A percentile compares a stretch with the other conserved stretches of the same genome.
Evolutionary conservation across 2,888 invertebrate species (phyloP).

Genomic region (Trachelus stipa): DNA sequence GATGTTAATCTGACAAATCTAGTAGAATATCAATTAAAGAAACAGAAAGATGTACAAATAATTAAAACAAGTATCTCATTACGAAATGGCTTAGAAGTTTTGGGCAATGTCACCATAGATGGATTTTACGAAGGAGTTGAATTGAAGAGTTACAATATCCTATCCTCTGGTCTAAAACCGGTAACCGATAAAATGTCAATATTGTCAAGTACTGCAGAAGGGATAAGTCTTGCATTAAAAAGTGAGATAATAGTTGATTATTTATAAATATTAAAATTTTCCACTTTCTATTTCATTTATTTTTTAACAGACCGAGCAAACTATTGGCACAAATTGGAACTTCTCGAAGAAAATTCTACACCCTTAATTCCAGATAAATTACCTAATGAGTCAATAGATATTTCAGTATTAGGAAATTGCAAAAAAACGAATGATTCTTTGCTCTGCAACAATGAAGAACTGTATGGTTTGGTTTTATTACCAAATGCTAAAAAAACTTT

Average conservation of each 20-base stretch:
- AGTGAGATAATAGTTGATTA: constrained; percentile 34
- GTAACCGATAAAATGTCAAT: constrained; percentile 14
- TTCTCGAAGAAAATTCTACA: constrained; percentile 29
- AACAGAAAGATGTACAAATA: constrained; percentile 32
- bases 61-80: constrained; percentile 41
- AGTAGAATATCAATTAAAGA: constrained; percentile 40
- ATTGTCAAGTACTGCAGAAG: constrained; percentile 26
- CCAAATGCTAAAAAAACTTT: neutral
- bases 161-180: constrained; percentile 1
- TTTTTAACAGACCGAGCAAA: constrained; percentile 37
- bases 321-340: constrained; percentile 41
- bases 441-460: neutral
- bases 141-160: constrained; percentile 26
- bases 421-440: neutral
- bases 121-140: constrained; percentile 34
- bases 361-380: neutral
- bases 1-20: constrained; percentile 42
- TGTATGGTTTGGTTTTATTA: neutral
- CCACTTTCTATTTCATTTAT: neutral
- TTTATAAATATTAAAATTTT: neutral
- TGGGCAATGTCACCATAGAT: constrained; percentile 45
- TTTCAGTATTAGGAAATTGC: constrained; percentile 24
- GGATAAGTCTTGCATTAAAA: constrained; percentile 36
- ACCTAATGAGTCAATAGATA: neutral
- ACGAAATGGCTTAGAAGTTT: constrained; percentile 34